Base-by-base conservation (phyloP, 2,888 invertebrate species). In the Alentia gelatinosa region DNA sequence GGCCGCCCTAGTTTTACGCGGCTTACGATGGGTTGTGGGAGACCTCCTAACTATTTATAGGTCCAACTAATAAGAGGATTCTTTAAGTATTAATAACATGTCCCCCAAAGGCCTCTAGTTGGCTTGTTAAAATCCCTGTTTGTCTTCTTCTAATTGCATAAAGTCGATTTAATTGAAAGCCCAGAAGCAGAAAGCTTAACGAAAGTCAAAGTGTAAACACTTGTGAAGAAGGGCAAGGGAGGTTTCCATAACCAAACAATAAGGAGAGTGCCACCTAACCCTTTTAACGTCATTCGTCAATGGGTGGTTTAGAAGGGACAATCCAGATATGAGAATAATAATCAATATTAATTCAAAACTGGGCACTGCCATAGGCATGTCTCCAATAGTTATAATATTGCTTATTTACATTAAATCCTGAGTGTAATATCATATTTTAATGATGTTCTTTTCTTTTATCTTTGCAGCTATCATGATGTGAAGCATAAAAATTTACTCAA, bases 401-500 rank as follows among this genome's bases (percentile, higher is more conserved):
- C n/a, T n/a, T n/a, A n/a, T n/a, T n/a, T n/a, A n/a, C n/a, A n/a
- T n/a, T n/a, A n/a, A n/a, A n/a, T n/a, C n/a, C n/a, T n/a, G n/a
- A n/a, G n/a, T n/a, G n/a, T n/a, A n/a, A n/a, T n/a, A n/a, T n/a
- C n/a, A n/a, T n/a, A n/a, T n/a, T 56, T 1, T 56, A 56, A 56
- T 56, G 3, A 3, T n/a, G 56, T 56, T 12, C n/a, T n/a, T 63
- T 37, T 68, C 37, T 91, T 92, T 90, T 89, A 90, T 90, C 68
- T 74, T 94, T 96, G 89, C 96, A 99, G 99, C 97, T 98, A 98
- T 97, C 99, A 99, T 97, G 99, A 99, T 96, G 98, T 98, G 97
- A 98, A 99, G 97, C 99, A 99, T 97, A 99, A 98, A 96, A 99
- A 99, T 97, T 98, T 99, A 96, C 93, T 96, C 63, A 99, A 99